phyloP scores from a whole-genome alignment of 2,797 vertebrate species.

The Dromococcyx pavoninus region DNA sequence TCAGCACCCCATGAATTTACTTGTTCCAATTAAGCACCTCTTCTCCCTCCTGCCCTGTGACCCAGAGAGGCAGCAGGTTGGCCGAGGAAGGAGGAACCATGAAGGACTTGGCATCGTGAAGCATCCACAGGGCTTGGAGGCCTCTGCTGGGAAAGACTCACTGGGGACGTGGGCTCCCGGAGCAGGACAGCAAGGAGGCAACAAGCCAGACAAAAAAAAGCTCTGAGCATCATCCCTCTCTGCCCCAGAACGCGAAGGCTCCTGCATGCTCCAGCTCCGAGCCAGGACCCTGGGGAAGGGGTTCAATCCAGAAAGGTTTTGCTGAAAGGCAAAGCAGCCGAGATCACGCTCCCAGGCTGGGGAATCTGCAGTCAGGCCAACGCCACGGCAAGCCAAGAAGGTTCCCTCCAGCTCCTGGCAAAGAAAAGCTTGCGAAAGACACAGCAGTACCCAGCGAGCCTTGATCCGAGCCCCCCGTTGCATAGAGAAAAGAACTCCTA shows the following conservation, averaged over 20 bases:
- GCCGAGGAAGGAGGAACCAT: neutral
- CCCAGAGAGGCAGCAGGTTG: neutral
- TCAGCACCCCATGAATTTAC: rapidly evolving
- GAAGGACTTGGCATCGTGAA: neutral
- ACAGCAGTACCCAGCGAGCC: neutral
- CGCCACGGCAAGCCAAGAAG: neutral
- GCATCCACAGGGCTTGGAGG: neutral
- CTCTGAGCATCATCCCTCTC: neutral
- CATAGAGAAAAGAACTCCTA: conserved; percentile 57
- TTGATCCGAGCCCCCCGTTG: neutral
- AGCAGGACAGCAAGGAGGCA: neutral
- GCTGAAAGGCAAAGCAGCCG: conserved; percentile 40
- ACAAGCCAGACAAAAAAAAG: neutral
- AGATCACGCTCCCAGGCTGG: neutral
- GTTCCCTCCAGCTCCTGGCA: neutral
- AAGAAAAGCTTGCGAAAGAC: conserved; percentile 16
- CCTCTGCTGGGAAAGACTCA: neutral
- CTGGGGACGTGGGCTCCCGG: neutral
- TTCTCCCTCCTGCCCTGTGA: neutral
- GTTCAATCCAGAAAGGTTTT: neutral
- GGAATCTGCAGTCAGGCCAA: conserved; percentile 4
- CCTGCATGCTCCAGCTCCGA: neutral
- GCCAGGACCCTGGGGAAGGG: neutral
- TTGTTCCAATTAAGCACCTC: neutral
- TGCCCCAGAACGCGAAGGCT: neutral